A percentile compares a stretch with the other conserved stretches of the same genome.
These are phyloP conservation scores for Wasmannia auropunctata DNA, from an alignment of 1,140 invertebrate genomes.

Conservation along the genomic window DNA sequence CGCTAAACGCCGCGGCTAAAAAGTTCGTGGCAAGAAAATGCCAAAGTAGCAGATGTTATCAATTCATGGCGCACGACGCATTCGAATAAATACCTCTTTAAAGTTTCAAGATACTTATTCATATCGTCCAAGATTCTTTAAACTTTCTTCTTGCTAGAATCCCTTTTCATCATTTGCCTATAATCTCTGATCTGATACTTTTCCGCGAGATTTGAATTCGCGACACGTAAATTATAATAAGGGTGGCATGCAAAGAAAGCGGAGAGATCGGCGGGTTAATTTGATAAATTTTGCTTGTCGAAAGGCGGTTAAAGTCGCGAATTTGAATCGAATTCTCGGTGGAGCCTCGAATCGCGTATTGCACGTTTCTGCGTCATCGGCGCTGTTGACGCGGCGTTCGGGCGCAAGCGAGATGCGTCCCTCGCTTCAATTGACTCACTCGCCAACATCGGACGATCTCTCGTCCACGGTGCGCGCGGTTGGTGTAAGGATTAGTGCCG, in stretches of 20 bases:
- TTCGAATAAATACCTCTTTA: not conserved
- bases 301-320: not conserved
- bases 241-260: too few relatives aligned
- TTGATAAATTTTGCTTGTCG: not conserved
- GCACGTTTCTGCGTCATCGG: constrained; percentile 21
- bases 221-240: not conserved
- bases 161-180: not conserved
- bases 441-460: constrained; percentile 8
- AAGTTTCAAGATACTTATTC: not conserved
- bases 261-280: not conserved
- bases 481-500: not conserved
- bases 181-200: not conserved
- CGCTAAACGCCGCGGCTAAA: not conserved
- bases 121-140: not conserved
- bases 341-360: not conserved
- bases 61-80: not conserved
- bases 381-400: not conserved
- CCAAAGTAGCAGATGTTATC: not conserved
- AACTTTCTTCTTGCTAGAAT: not conserved
- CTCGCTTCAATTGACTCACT: constrained; percentile 10
- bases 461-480: not conserved
- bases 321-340: not conserved
- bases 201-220: not conserved
- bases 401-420: not conserved
- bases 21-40: not conserved